Conservation (phyloP, 1,140 invertebrate genomes). For the Hylaeus anthracinus region DNA sequence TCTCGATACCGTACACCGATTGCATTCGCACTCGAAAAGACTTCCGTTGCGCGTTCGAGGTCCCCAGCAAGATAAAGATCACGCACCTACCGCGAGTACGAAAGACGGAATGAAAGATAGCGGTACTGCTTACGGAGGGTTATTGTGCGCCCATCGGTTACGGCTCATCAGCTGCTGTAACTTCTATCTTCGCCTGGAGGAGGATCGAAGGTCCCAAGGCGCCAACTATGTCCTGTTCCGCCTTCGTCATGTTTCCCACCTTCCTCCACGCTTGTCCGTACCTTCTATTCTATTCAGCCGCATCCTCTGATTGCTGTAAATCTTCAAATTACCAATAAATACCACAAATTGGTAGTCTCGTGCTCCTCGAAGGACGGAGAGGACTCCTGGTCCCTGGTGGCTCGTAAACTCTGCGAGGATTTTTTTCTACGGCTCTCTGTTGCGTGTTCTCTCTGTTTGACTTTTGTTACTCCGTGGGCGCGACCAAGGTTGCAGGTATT, state of each 20-base stretch:
- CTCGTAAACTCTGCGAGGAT: slow-evolving; percentile 45
- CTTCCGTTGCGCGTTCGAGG: slow-evolving; percentile 9
- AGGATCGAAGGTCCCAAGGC: slow-evolving; percentile 64
- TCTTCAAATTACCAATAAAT: slow-evolving; percentile 74
- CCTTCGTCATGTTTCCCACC: slow-evolving; percentile 53
- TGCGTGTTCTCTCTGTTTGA: no score
- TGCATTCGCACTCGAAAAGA: no score
- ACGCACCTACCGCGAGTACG: slow-evolving; percentile 43
- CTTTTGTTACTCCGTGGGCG: neutral
- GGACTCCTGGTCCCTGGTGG: slow-evolving; percentile 53
- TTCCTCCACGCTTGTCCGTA: slow-evolving; percentile 18
- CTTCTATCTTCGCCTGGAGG: slow-evolving; percentile 60
- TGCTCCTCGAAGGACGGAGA: slow-evolving; percentile 44
- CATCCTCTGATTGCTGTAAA: slow-evolving; percentile 54
- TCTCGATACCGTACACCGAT: no score
- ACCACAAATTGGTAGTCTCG: slow-evolving; percentile 68
- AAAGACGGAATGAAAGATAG: slow-evolving; percentile 71
- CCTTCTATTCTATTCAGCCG: slow-evolving; percentile 19
- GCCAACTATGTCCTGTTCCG: slow-evolving; percentile 69
- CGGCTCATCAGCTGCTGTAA: slow-evolving; percentile 76
- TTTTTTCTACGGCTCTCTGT: neutral
- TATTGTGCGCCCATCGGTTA: slow-evolving; percentile 78
- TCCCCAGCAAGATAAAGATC: slow-evolving; percentile 51
- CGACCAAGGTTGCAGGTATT: neutral
- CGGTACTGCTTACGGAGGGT: slow-evolving; percentile 77